Percentiles rank a stretch among this genome's conserved stretches.
Conservation (phyloP, 2,888 invertebrate species). For the Andrena marginata region DNA sequence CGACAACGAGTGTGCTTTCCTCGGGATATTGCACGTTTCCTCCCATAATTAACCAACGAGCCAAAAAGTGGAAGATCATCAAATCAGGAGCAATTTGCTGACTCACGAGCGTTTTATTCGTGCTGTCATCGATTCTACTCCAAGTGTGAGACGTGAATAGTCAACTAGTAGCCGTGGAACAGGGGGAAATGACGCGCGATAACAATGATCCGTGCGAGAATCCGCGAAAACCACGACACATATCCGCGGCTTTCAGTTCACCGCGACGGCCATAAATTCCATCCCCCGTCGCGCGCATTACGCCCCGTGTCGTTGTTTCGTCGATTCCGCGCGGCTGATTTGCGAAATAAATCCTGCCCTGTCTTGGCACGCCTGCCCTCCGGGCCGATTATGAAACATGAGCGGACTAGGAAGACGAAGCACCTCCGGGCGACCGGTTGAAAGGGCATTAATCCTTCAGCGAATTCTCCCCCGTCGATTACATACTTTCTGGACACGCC, state of each 20-base stretch:
- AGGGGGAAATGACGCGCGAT: not conserved
- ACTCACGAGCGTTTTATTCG: not conserved
- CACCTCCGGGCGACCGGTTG: constrained; percentile 44
- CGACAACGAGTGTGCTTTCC: constrained; percentile 16
- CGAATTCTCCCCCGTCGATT: constrained; percentile 58
- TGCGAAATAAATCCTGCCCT: constrained; percentile 37
- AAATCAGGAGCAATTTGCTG: constrained; percentile 13
- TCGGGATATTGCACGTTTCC: constrained; percentile 32
- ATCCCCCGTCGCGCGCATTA: constrained; percentile 6
- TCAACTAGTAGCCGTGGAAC: constrained; percentile 9
- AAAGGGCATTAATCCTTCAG: constrained; percentile 64
- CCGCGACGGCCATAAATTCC: constrained; percentile 1
- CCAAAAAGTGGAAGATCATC: not conserved
- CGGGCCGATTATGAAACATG: constrained; percentile 61
- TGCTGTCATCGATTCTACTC: not conserved
- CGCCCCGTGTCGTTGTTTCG: constrained; percentile 21
- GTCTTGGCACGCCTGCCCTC: not conserved
- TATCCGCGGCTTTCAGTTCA: too few species aligned
- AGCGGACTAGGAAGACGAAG: constrained; percentile 59
- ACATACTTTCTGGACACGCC: constrained; percentile 62
- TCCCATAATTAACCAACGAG: constrained; percentile 50
- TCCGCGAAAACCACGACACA: not conserved
- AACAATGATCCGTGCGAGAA: not conserved
- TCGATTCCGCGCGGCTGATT: constrained; percentile 32
- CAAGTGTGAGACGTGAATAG: too few species aligned